Base-by-base conservation (phyloP, 2,797 vertebrate species). In the Anisognathus igniventris region DNA sequence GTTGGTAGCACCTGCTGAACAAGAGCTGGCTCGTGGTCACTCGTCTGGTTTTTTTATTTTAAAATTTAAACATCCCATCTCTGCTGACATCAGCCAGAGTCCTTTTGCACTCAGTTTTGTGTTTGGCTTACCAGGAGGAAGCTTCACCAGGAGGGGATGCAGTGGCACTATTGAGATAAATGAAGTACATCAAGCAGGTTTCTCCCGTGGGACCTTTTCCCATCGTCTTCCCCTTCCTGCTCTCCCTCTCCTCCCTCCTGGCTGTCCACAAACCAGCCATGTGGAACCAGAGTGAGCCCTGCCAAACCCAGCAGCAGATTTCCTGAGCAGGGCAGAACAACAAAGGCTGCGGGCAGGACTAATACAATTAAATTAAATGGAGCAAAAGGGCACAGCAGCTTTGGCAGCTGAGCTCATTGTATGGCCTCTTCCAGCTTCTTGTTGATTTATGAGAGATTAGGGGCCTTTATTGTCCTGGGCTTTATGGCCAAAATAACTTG, bases 271-370 rank as follows among this genome's bases (percentile, higher is more conserved):
- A 86, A 90, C 62, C 88, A 96, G 82, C 33, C 75, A 27, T 35
- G 76, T 71, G 57, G 39, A 87, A 70, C 48, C 73, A 91, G 82
- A 75, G 45, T 0, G 4, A 87, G 51, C 56, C 35, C 28, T 91
- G 90, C 94, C 93, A 95, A 95, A 92, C 88, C 79, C 91, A 95
- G 88, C 81, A 93, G 79, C 87, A 93, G 85, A 80, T 94, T 92
- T 94, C 89, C 87, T 94, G 91, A 93, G 61, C 0, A 0, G 64
- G 56, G 60, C 0, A 0, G 68, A 90, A 88, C 85, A 96, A 96
- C 90, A 95, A 95, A 96, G 85, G 94, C 80, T 17, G 16, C 0
- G 6, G 91, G 76, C 76, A 93, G 78, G 73, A 74, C 54, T 80
- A 89, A 94, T 56, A 74, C 65, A 90, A 80, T 91, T 90, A 88